Percentiles rank a stretch among this genome's conserved stretches.
Conservation (phyloP, 2,797 vertebrate species). For the Petrocephalus sullivani region DNA sequence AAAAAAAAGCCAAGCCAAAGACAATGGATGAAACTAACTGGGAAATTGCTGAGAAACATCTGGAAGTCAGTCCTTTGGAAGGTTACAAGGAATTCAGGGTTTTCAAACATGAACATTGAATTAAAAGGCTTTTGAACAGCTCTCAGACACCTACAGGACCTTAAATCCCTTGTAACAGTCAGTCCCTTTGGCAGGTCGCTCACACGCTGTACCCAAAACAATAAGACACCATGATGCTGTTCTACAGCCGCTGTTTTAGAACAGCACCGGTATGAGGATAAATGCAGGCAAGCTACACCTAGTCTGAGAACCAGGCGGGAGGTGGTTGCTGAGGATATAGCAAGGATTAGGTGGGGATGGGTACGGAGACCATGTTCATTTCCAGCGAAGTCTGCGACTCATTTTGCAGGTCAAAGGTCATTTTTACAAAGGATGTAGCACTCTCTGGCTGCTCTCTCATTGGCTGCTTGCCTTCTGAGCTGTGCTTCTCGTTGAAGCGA, state of each 20-base stretch:
- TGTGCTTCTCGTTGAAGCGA: constrained; percentile 58
- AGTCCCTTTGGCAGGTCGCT: not conserved
- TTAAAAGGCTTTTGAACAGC: not conserved
- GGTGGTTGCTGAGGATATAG: constrained; percentile 10
- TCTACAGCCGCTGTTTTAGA: not conserved
- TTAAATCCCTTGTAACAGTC: not conserved
- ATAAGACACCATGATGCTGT: not conserved
- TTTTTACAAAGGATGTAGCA: constrained; percentile 80
- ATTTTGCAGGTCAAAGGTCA: constrained; percentile 83
- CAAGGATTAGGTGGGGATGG: constrained; percentile 72
- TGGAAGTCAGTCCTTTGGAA: not conserved
- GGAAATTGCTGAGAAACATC: not conserved
- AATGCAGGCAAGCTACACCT: not conserved
- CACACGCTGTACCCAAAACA: not conserved
- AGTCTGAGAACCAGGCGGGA: not conserved
- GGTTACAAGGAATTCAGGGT: not conserved
- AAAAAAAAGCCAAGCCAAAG: not conserved
- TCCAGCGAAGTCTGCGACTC: constrained; percentile 60
- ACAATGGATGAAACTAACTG: not conserved
- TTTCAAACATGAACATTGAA: not conserved
- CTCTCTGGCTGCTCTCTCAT: constrained; percentile 76
- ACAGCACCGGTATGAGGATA: not conserved
- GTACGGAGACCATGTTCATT: constrained; percentile 64
- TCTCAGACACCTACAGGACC: not conserved
- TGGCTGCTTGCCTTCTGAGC: constrained; percentile 51